Evolutionary conservation across 2,888 invertebrate genomes (phyloP).

Genomic region (Andrena flavipes): DNA sequence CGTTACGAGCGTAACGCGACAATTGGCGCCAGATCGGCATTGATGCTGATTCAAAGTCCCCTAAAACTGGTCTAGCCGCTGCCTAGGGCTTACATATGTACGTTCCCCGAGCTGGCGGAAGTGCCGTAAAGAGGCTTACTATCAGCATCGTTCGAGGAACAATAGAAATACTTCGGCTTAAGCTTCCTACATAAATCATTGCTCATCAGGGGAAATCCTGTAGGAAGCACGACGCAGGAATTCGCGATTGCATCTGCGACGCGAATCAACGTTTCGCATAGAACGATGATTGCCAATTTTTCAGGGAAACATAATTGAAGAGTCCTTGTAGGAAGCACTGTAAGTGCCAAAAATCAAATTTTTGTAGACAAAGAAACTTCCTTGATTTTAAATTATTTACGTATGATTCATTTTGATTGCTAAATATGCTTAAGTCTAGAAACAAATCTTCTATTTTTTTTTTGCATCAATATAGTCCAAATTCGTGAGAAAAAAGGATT

Average conservation of each 20-base stretch:
- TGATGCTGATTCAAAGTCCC: slow-evolving; percentile 34
- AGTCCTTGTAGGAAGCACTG: too few relatives aligned
- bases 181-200: slow-evolving; percentile 30
- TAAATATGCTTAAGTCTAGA: too few relatives aligned
- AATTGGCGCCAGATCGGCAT: slow-evolving; percentile 35
- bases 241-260: not conserved
- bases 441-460: too few relatives aligned
- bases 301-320: not conserved
- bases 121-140: slow-evolving; percentile 23
- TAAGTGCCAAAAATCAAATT: too few relatives aligned
- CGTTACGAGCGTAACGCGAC: slow-evolving; percentile 22
- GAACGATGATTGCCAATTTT: not conserved
- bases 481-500: too few relatives aligned
- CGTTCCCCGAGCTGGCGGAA: not conserved
- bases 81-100: not conserved
- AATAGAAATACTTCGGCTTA: slow-evolving; percentile 36
- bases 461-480: too few relatives aligned
- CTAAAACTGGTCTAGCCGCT: slow-evolving; percentile 35
- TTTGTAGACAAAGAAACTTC: too few relatives aligned
- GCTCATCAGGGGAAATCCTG: slow-evolving; percentile 11
- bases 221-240: not conserved
- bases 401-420: too few relatives aligned
- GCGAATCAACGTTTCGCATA: not conserved
- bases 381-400: too few relatives aligned
- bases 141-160: slow-evolving; percentile 29